phyloP scores from a whole-genome alignment of 2,797 vertebrate species.

The Austrolebias charrua region DNA sequence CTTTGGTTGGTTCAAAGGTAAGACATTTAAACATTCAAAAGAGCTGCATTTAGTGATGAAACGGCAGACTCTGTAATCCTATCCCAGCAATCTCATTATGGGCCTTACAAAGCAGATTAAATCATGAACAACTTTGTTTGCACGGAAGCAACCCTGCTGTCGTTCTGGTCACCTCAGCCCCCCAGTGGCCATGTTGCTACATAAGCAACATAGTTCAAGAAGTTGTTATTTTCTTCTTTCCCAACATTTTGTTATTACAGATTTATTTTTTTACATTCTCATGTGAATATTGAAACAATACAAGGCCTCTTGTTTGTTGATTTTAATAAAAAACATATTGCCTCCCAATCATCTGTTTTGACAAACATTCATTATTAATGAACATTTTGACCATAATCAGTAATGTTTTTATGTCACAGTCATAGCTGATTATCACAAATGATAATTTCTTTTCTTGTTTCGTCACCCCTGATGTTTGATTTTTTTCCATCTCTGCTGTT shows the following conservation, averaged over 20 bases:
- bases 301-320: constrained; percentile 17
- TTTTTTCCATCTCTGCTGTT: constrained; percentile 9
- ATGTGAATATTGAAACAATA: constrained; percentile 28
- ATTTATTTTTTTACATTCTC: constrained; percentile 6
- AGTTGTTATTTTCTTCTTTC: not conserved
- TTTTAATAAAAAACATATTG: constrained; percentile 15
- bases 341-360: not conserved
- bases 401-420: not conserved
- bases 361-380: not conserved
- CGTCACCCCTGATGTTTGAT: constrained; percentile 15
- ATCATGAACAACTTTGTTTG: constrained; percentile 13
- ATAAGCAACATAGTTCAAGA: constrained; percentile 12
- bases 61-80: constrained; percentile 8
- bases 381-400: constrained; percentile 3
- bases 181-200: constrained; percentile 61
- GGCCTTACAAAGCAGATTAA: constrained; percentile 13
- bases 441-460: constrained; percentile 12
- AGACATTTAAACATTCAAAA: constrained; percentile 43
- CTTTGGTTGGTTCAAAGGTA: constrained; percentile 95
- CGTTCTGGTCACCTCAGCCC: constrained; percentile 47
- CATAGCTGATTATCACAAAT: constrained; percentile 15
- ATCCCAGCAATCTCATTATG: constrained; percentile 15
- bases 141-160: not conserved
- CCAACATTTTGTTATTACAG: constrained; percentile 18
- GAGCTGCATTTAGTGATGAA: not conserved